Conservation (phyloP, 2,888 invertebrate genomes). For the Torymus aiolomorphi region DNA sequence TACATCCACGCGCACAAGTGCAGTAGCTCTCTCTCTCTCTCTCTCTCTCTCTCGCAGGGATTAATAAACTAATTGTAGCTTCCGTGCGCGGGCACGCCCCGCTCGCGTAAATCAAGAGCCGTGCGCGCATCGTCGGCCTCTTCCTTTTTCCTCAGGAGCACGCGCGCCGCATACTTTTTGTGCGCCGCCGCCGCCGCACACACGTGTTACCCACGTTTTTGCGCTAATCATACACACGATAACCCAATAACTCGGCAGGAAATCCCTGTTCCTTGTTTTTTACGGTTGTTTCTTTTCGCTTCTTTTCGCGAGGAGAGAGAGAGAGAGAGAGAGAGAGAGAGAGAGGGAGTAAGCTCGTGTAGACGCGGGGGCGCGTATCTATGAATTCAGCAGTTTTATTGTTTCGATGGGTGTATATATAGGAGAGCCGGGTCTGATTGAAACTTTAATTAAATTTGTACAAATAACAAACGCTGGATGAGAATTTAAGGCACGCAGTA, state of each 20-base stretch:
- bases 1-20: not conserved
- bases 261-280: slow-evolving; percentile 11
- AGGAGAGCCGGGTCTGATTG: not conserved
- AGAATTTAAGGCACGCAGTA: not conserved
- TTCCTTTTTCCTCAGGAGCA: not conserved
- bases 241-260: slow-evolving; percentile 49
- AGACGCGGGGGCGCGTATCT: not conserved
- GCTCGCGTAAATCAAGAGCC: slow-evolving; percentile 73
- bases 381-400: slow-evolving; percentile 21
- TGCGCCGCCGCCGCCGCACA: slow-evolving; percentile 13
- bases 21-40: not conserved
- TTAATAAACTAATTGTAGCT: slow-evolving; percentile 75
- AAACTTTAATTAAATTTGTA: slow-evolving; percentile 19
- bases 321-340: too few species aligned
- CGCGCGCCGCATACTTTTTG: slow-evolving; percentile 32
- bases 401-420: too few species aligned
- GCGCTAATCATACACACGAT: slow-evolving; percentile 57
- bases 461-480: slow-evolving; percentile 6
- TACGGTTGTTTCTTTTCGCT: not conserved
- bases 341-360: too few species aligned
- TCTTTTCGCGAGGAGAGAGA: not conserved
- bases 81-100: slow-evolving; percentile 70
- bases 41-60: slow-evolving; percentile 54
- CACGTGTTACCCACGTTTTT: slow-evolving; percentile 56
- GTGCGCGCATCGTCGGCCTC: slow-evolving; percentile 58